These are phyloP conservation scores for Cataglyphis albicans DNA, from an alignment of 2,888 invertebrate species.

Conservation along the genomic window DNA sequence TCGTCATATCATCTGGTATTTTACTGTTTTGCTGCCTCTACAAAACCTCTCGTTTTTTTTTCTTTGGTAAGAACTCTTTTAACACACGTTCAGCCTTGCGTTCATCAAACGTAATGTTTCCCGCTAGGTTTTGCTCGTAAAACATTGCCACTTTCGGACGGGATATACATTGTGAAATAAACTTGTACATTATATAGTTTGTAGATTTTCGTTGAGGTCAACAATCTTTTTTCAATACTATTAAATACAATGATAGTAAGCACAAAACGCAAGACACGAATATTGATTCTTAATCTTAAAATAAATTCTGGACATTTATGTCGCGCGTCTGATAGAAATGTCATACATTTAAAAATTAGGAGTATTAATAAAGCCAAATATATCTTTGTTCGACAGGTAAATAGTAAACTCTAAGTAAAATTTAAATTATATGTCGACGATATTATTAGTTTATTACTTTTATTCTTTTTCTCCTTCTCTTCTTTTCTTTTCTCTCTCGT, in stretches of 20 bases:
- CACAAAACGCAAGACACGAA: neutral
- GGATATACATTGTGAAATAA: neutral
- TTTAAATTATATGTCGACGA: neutral
- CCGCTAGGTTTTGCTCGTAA: slow-evolving; percentile 12
- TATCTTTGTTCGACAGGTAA: neutral
- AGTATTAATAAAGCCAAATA: neutral
- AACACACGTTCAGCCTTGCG: neutral
- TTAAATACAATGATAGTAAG: neutral
- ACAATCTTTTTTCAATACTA: neutral
- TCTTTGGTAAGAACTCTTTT: neutral
- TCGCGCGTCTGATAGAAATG: neutral
- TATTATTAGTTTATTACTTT: neutral
- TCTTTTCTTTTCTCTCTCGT: neutral
- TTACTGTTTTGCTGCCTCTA: neutral
- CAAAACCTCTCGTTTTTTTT: neutral
- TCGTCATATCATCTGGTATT: neutral
- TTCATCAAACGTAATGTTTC: slow-evolving; percentile 3
- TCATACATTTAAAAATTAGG: neutral
- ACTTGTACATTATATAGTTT: slow-evolving; percentile 1
- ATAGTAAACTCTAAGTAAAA: neutral
- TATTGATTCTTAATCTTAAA: neutral
- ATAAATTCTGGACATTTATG: neutral
- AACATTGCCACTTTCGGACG: neutral
- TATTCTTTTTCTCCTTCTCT: neutral
- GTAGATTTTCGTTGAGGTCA: neutral